Evolutionary conservation across 1,140 invertebrate species (phyloP), one percentile per base, ranked within the genome.

Genomic region (Paralvinella palmiformis): DNA sequence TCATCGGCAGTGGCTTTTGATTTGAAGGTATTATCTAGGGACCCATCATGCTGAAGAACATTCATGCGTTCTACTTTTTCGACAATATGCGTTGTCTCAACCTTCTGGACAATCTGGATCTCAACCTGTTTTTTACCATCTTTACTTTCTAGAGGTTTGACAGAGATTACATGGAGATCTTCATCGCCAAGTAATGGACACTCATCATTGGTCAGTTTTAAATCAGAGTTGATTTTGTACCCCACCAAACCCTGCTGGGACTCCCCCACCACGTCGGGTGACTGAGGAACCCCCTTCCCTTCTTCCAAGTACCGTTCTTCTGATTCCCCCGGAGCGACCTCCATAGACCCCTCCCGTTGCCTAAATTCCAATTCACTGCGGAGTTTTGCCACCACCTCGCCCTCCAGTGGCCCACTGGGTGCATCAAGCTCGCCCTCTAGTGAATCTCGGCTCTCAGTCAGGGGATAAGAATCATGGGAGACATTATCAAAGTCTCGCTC

Each of bases 391-490:
- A 10, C 66, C 61, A 60, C 62, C 66, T 68, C 63, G 58, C 65
- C 48, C 59, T 61, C 45, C 64, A 70, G 5, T 60, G 6, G 71
- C 73, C 62, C 69, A 37, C 56, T 75, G 71, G 4, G 7, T n/a
- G 24, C 6, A 45, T 57, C 27, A 22, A 52, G 22, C 55, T 63
- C 57, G 37, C 44, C 17, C 36, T 64, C 50, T 32, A 63, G n/a
- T 24, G 65, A 35, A 44, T 41, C 55, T 64, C 64, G 32, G 64
- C 62, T 65, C 33, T 74, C 75, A 32, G 68, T 69, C 59, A 79
- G 68, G n/a, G 68, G 73, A 69, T 81, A 82, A 6, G 76, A 80
- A 63, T 72, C 77, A 65, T 81, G 75, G 55, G 71, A 73, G 52
- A 75, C 67, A 63, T 79, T 79, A 67, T 81, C 77, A 55, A 32